phyloP scores from a whole-genome alignment of 1,140 invertebrate species.

The Drosophila kohkoa region DNA sequence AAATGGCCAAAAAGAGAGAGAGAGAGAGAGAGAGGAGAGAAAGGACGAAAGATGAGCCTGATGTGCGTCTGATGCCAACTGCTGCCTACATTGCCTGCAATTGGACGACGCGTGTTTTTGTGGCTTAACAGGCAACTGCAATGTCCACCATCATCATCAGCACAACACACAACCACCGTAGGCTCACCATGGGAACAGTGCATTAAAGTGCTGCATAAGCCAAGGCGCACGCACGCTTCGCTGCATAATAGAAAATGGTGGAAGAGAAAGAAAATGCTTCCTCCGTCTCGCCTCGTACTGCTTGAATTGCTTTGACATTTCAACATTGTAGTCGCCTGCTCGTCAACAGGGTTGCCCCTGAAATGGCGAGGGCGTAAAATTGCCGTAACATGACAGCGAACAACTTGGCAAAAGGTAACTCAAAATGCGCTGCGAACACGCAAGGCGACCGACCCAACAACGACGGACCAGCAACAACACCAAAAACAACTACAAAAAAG shows the following conservation, averaged over 20 bases:
- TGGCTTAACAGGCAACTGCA: slow-evolving; percentile 38
- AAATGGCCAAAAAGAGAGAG: not conserved
- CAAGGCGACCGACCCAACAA: slow-evolving; percentile 31
- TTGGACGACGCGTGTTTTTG: slow-evolving; percentile 41
- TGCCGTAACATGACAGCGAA: slow-evolving; percentile 82
- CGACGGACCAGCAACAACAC: not conserved
- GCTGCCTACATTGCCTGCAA: slow-evolving; percentile 20
- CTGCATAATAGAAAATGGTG: slow-evolving; percentile 46
- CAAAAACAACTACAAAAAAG: too few species aligned
- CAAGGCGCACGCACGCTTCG: slow-evolving; percentile 48
- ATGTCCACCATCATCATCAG: not conserved
- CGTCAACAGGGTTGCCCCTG: slow-evolving; percentile 53
- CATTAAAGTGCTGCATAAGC: slow-evolving; percentile 59
- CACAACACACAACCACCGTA: slow-evolving; percentile 12
- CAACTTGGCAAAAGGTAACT: slow-evolving; percentile 78
- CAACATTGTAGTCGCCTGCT: slow-evolving; percentile 47
- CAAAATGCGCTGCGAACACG: slow-evolving; percentile 77
- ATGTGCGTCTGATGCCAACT: not conserved
- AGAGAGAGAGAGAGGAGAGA: too few species aligned
- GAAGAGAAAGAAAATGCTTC: not conserved
- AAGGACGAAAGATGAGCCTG: not conserved
- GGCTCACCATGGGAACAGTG: slow-evolving; percentile 3
- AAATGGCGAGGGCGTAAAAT: slow-evolving; percentile 81
- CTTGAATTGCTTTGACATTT: slow-evolving; percentile 59
- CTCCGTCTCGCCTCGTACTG: not conserved